phyloP scores from a whole-genome alignment of 2,113 vertebrate species.

The Lucifuga dentata region DNA sequence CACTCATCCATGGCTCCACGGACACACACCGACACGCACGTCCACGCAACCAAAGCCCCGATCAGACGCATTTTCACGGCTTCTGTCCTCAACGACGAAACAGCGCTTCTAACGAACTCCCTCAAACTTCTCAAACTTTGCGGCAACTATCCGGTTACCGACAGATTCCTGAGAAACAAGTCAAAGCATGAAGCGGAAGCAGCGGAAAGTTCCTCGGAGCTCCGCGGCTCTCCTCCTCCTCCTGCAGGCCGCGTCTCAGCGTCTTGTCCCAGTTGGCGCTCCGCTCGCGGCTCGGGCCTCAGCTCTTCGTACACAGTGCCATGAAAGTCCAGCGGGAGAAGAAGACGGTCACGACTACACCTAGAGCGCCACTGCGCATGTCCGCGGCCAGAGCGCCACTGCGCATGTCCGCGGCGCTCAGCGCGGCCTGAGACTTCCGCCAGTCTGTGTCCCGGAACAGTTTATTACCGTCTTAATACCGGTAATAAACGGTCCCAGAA shows the following conservation, averaged over 20 bases:
- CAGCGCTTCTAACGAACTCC: slow-evolving; percentile 18
- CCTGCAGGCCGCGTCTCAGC: slow-evolving; percentile 41
- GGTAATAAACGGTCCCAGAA: too few relatives aligned
- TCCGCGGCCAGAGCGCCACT: slow-evolving; percentile 46
- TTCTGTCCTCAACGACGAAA: slow-evolving; percentile 4
- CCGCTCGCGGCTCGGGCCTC: slow-evolving; percentile 43
- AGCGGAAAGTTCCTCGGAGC: slow-evolving; percentile 23
- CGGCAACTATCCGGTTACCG: slow-evolving; percentile 48
- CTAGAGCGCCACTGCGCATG: slow-evolving; percentile 80
- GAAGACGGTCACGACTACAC: slow-evolving; percentile 75
- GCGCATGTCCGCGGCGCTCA: slow-evolving; percentile 14
- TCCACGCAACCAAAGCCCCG: slow-evolving; percentile 54
- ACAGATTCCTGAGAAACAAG: slow-evolving; percentile 19
- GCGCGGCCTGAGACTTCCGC: too few relatives aligned
- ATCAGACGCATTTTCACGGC: slow-evolving; percentile 60
- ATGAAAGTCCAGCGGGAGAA: slow-evolving; percentile 74
- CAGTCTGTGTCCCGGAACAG: too few relatives aligned
- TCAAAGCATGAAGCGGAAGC: slow-evolving; percentile 27
- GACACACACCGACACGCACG: slow-evolving; percentile 55
- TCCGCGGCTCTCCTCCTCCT: neutral
- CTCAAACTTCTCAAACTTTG: slow-evolving; percentile 44
- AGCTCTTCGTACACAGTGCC: slow-evolving; percentile 75
- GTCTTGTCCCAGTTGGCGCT: too few relatives aligned
- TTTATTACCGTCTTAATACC: too few relatives aligned
- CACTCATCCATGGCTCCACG: slow-evolving; percentile 94